These are phyloP conservation scores for Atopsyche davidsoni DNA, from an alignment of 1,140 invertebrate species.

Conservation along the genomic window DNA sequence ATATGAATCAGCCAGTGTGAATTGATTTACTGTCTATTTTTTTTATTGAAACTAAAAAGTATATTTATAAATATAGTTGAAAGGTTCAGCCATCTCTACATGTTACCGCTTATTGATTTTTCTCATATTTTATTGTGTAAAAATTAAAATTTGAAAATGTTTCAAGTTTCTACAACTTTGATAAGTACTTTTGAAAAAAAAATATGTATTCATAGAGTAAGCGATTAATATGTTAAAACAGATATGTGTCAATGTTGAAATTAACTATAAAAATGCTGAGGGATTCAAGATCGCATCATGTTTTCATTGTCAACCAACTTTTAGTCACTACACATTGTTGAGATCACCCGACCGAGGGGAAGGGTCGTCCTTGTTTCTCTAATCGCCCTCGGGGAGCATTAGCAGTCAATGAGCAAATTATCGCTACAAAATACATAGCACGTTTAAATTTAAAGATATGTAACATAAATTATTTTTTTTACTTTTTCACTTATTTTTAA, in stretches of 20 bases:
- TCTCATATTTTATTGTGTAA: background rate
- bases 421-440: too few relatives aligned
- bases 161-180: background rate
- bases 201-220: conserved; percentile 7
- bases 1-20: too few relatives aligned
- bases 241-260: conserved; percentile 9
- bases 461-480: too few relatives aligned
- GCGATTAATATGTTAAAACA: conserved; percentile 1
- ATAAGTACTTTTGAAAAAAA: background rate
- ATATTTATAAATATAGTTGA: too few relatives aligned
- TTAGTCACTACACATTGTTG: conserved; percentile 23
- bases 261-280: background rate
- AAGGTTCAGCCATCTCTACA: background rate
- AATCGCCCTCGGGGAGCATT: too few relatives aligned
- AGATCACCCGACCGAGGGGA: too few relatives aligned
- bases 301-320: conserved; percentile 4
- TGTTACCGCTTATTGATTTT: background rate
- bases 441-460: too few relatives aligned
- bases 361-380: too few relatives aligned
- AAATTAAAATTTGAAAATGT: background rate
- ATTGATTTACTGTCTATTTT: too few relatives aligned
- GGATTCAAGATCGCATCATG: background rate
- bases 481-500: too few relatives aligned
- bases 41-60: too few relatives aligned
- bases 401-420: too few relatives aligned